These are phyloP conservation scores for Heteromyza rotundicornis DNA, from an alignment of 2,888 invertebrate genomes.

Conservation along the genomic window DNA sequence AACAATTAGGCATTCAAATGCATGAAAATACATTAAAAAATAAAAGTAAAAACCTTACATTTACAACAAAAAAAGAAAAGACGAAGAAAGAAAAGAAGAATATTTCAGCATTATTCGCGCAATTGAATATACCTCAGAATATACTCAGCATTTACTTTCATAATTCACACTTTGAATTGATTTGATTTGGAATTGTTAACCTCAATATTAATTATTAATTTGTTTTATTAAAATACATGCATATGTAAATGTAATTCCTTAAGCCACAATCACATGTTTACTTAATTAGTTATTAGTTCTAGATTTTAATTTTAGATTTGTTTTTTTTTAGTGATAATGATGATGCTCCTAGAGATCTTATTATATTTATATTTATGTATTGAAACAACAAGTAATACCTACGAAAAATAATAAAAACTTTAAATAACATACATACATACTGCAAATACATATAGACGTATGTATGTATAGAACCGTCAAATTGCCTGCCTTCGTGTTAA, in stretches of 20 bases:
- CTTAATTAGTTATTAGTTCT: constrained; percentile 5
- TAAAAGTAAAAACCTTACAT: no score
- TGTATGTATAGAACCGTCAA: no score
- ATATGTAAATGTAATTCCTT: constrained; percentile 17
- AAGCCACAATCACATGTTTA: not conserved
- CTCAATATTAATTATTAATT: no score
- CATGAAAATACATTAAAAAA: not conserved
- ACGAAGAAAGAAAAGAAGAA: no score
- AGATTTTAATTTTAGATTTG: not conserved
- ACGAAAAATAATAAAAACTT: no score
- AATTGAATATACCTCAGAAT: constrained; percentile 6
- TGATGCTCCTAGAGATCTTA: constrained; percentile 47
- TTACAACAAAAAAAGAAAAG: no score
- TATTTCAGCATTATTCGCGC: constrained; percentile 7
- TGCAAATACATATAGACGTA: no score
- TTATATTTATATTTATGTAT: no score
- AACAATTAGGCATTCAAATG: no score
- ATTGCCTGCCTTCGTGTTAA: constrained; percentile 42
- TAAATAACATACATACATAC: no score
- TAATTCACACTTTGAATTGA: not conserved
- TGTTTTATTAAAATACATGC: constrained; percentile 16
- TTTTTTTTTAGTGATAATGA: constrained; percentile 29
- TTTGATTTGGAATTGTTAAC: not conserved
- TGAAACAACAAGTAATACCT: no score
- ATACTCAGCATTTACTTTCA: constrained; percentile 1